Percentiles rank a stretch among this genome's conserved stretches.
Evolutionary conservation across 1,140 invertebrate genomes (phyloP).

Genomic region (Solenopsis fugax): DNA sequence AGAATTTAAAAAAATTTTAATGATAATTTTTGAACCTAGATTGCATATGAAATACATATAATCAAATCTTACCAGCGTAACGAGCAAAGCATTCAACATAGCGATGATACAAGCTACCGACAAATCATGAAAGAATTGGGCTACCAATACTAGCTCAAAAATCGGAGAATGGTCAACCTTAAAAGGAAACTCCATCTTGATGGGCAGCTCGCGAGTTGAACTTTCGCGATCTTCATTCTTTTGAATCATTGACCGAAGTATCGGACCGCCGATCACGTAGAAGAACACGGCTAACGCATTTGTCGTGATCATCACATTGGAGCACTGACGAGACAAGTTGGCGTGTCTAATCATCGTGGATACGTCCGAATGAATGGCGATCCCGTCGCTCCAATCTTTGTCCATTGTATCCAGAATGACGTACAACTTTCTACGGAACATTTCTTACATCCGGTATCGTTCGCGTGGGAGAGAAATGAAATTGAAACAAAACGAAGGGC

Average conservation of each 20-base stretch:
- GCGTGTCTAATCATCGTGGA: slow-evolving; percentile 47
- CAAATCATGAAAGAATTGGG: slow-evolving; percentile 54
- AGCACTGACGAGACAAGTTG: slow-evolving; percentile 50
- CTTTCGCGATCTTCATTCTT: not conserved
- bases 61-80: slow-evolving; percentile 60
- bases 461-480: not conserved
- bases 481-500: not conserved
- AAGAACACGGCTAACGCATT: slow-evolving; percentile 35
- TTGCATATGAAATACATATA: not conserved
- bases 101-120: slow-evolving; percentile 50
- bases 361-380: slow-evolving; percentile 7
- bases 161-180: slow-evolving; percentile 42
- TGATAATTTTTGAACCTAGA: not conserved
- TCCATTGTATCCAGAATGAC: slow-evolving; percentile 48
- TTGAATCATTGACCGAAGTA: slow-evolving; percentile 35
- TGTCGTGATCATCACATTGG: slow-evolving; percentile 44
- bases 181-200: slow-evolving; percentile 69
- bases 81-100: slow-evolving; percentile 61
- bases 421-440: slow-evolving; percentile 33
- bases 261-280: slow-evolving; percentile 42
- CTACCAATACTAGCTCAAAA: slow-evolving; percentile 51
- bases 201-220: slow-evolving; percentile 38
- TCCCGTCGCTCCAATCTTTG: slow-evolving; percentile 43
- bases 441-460: not conserved
- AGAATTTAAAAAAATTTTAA: not conserved